Base-by-base conservation (phyloP, 2,888 invertebrate species). In the Athalia rosae region DNA sequence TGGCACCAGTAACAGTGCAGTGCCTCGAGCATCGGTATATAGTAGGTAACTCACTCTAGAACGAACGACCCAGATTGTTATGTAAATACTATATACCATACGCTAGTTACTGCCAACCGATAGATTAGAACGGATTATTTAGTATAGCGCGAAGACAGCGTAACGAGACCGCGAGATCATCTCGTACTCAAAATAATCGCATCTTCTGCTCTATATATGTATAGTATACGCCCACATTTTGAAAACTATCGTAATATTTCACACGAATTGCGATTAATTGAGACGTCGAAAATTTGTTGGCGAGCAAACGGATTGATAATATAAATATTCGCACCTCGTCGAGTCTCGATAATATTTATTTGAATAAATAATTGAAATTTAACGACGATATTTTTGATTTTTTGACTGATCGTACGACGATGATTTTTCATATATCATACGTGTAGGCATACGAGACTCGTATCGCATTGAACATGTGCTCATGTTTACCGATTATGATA, bases 141-240 rank as follows among this genome's bases (percentile, higher is more conserved):
- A 79, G 13, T 61, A 11, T 8, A 13, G 28, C 28, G 28, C 28
- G 53, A 67, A 67, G 28, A 67, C 95, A 96, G 87, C 94, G 95
- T 87, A 95, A 97, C 4, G 13, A 43, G 13, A 15, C 4, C 28
- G 28, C 28, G 28, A 28, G 28, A 28, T 28, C 28, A 28, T 28
- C 28, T 28, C 28, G 28, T 28, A 28, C 28, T 28, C 28, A 28
- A 28, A 28, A 28, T 28, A 28, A 28, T 28, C 28, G 28, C 28
- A 28, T 28, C 28, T 28, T 28, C 28, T 28, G 28, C 28, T 28
- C 28, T 28, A 28, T 28, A 28, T 28, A 28, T 28, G 2, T 2
- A 28, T 28, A 28, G n/a, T 28, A 28, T 28, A 28, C 28, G 28
- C 28, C 28, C 28, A 28, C 28, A 28, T 28, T 28, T 28, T 28